phyloP scores from a whole-genome alignment of 2,113 vertebrate species.

The Sisor rabdophorus region DNA sequence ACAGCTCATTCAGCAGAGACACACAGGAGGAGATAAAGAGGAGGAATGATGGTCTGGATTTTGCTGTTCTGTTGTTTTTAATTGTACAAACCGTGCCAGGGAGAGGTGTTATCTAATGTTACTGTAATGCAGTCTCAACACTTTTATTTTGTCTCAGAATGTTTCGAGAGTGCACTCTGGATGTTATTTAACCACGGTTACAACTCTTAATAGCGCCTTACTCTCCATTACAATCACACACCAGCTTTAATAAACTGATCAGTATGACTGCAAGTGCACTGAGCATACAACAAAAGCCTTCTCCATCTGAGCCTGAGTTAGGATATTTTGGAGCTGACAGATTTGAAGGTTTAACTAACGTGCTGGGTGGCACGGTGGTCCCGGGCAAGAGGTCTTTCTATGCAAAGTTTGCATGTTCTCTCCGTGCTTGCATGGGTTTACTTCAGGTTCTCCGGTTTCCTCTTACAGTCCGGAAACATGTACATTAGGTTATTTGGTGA shows the following conservation, averaged over 20 bases:
- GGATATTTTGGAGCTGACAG: not conserved
- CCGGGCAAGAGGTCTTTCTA: too few relatives aligned
- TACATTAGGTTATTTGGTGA: too few relatives aligned
- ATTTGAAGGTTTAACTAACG: too few relatives aligned
- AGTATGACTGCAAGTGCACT: not conserved
- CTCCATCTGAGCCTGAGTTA: not conserved
- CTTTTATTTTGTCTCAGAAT: constrained; percentile 31
- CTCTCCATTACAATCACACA: not conserved
- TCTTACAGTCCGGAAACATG: too few relatives aligned
- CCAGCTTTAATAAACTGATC: not conserved
- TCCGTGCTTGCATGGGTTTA: too few relatives aligned
- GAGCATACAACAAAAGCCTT: not conserved
- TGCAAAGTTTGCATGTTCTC: too few relatives aligned
- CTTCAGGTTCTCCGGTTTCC: too few relatives aligned
- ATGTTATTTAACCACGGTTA: constrained; percentile 9
- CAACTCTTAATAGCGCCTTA: constrained; percentile 12
- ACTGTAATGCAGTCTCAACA: constrained; percentile 33
- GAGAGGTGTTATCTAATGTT: constrained; percentile 28
- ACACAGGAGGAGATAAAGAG: not conserved
- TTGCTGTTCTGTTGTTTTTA: constrained; percentile 45
- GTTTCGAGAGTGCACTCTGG: constrained; percentile 11
- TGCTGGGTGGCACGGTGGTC: too few relatives aligned
- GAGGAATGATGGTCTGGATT: constrained; percentile 10
- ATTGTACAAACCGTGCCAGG: constrained; percentile 22
- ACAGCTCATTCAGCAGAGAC: constrained; percentile 28